Percentiles rank a stretch among this genome's conserved stretches.
Evolutionary conservation across 2,797 vertebrate genomes (phyloP).

Genomic region (Neosalanx taihuensis): DNA sequence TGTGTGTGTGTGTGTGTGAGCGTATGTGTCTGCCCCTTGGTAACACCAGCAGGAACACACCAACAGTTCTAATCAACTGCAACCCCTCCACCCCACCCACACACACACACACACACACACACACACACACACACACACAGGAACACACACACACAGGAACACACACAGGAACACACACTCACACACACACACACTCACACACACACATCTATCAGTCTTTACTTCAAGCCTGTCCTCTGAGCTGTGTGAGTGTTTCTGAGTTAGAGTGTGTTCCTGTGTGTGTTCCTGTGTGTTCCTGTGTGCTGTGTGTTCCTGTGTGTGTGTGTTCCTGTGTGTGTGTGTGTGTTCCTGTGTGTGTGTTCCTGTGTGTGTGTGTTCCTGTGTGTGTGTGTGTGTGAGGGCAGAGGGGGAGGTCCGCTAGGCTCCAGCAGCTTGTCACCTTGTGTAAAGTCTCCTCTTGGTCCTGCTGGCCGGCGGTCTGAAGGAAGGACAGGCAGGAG

Average conservation of each 20-base stretch:
- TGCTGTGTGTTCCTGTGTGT: no score
- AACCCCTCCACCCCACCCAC: not conserved
- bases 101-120: not conserved
- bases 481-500: conserved; percentile 62
- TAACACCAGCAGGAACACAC: not conserved
- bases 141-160: no score
- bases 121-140: not conserved
- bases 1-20: conserved; percentile 1
- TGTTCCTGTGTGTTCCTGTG: no score
- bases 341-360: no score
- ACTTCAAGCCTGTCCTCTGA: not conserved
- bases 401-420: conserved; percentile 19
- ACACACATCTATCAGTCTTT: not conserved
- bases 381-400: conserved; percentile 25
- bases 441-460: conserved; percentile 49
- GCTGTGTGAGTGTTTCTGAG: not conserved
- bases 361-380: no score
- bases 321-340: no score
- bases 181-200: no score
- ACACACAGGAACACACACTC: no score
- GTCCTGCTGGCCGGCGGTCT: conserved; percentile 32
- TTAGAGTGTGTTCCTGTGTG: no score
- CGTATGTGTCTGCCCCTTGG: not conserved
- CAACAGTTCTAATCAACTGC: not conserved
- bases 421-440: conserved; percentile 58